These are phyloP conservation scores for Drosophila asahinai DNA, from an alignment of 1,140 invertebrate genomes.

Conservation along the genomic window DNA sequence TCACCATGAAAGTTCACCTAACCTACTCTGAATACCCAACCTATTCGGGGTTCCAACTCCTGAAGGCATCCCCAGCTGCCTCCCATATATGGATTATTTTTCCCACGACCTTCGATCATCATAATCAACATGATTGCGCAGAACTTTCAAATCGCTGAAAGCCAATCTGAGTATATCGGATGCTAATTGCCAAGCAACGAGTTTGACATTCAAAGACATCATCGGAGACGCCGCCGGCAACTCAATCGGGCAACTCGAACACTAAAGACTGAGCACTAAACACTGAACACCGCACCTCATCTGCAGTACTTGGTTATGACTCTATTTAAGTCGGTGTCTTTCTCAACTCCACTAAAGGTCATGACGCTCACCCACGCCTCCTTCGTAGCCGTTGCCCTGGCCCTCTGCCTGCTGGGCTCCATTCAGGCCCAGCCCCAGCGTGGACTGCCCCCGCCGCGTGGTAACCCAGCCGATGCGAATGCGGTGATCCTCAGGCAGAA, in stretches of 20 bases:
- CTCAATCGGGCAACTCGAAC: conserved; percentile 25
- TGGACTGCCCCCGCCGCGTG: conserved; percentile 65
- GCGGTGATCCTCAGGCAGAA: conserved; percentile 85
- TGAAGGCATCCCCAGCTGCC: no score
- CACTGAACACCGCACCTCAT: conserved; percentile 37
- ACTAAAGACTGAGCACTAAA: conserved; percentile 5
- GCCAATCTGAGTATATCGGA: conserved; percentile 39
- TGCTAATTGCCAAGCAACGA: conserved; percentile 48
- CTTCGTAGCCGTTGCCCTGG: conserved; percentile 57
- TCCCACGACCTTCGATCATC: conserved; percentile 46
- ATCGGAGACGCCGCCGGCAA: conserved; percentile 10
- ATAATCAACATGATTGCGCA: conserved; percentile 24
- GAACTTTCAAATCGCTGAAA: conserved; percentile 48
- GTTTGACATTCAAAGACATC: conserved; percentile 59
- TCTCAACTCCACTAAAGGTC: conserved; percentile 60
- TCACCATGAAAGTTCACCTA: no score
- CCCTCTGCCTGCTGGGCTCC: conserved; percentile 64
- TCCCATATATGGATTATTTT: conserved; percentile 35
- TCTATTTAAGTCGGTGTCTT: conserved; percentile 43
- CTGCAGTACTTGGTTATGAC: conserved; percentile 46
- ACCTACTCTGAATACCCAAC: no score
- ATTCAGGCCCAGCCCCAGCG: conserved; percentile 77
- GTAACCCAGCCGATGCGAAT: conserved; percentile 73
- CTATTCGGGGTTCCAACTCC: no score
- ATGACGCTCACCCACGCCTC: conserved; percentile 73